phyloP scores from a whole-genome alignment of 2,797 vertebrate species.

The Megalops cyprinoides region DNA sequence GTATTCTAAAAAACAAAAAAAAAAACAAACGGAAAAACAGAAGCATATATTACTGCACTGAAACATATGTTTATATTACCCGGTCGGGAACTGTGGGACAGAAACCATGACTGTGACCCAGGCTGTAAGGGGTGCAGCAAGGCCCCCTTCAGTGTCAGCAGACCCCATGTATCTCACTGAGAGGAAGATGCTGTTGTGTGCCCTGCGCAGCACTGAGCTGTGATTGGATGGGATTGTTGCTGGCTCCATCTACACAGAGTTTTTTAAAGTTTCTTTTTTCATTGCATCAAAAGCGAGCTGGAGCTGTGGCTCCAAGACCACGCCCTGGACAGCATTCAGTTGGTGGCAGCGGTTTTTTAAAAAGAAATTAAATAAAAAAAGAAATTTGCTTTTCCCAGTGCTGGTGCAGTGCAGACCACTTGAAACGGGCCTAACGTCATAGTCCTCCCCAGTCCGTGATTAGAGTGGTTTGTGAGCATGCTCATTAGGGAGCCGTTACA shows the following conservation, averaged over 20 bases:
- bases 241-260: neutral
- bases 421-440: conserved; percentile 56
- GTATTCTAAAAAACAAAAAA: too few relatives aligned
- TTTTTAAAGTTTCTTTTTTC: neutral
- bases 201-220: neutral
- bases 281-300: neutral
- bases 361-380: too few relatives aligned
- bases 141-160: too few relatives aligned
- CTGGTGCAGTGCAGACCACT: conserved; percentile 53
- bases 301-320: conserved; percentile 26
- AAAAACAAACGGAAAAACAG: conserved; percentile 36
- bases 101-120: conserved; percentile 33
- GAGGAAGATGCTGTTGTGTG: neutral
- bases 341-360: conserved; percentile 34
- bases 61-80: conserved; percentile 61
- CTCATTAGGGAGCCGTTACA: neutral
- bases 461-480: neutral
- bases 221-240: too few relatives aligned
- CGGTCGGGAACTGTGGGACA: conserved; percentile 55
- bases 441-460: conserved; percentile 20
- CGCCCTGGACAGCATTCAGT: conserved; percentile 28
- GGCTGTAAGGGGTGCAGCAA: neutral
- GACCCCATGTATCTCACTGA: conserved; percentile 35
- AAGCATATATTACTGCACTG: conserved; percentile 46
- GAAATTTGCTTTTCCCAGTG: conserved; percentile 54